Evolutionary conservation across 2,113 vertebrate species (phyloP).

Genomic region (Saccopteryx bilineata): DNA sequence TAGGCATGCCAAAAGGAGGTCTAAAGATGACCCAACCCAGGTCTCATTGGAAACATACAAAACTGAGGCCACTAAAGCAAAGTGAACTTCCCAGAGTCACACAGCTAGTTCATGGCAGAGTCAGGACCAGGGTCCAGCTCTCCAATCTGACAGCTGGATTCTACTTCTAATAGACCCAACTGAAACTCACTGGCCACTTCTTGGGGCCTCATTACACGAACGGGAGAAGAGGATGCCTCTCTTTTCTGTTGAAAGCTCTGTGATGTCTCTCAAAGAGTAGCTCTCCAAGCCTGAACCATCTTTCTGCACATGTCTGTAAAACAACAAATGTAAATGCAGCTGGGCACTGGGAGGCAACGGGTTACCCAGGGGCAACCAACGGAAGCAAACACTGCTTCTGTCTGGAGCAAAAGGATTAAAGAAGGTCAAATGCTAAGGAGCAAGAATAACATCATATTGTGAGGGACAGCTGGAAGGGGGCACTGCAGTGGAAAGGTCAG

Average conservation of each 20-base stretch:
- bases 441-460: slow-evolving; percentile 60
- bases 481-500: slow-evolving; percentile 30
- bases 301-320: slow-evolving; percentile 28
- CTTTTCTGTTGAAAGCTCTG: not conserved
- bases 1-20: not conserved
- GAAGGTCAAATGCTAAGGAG: slow-evolving; percentile 67
- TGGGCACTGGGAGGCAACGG: not conserved
- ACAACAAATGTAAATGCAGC: slow-evolving; percentile 47
- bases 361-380: slow-evolving; percentile 4
- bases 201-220: not conserved
- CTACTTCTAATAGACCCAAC: not conserved
- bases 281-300: not conserved
- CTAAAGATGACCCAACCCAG: not conserved
- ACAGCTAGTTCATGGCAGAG: not conserved
- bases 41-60: not conserved
- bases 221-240: not conserved
- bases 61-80: not conserved
- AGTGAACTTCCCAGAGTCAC: not conserved
- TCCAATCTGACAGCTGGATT: not conserved
- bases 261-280: not conserved
- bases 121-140: not conserved
- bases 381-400: slow-evolving; percentile 49
- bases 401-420: slow-evolving; percentile 53
- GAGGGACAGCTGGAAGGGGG: slow-evolving; percentile 54
- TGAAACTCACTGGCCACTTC: not conserved